A percentile compares a stretch with the other conserved stretches of the same genome.
Conservation (phyloP, 2,113 vertebrate genomes). For the Daphoenositta chrysoptera region DNA sequence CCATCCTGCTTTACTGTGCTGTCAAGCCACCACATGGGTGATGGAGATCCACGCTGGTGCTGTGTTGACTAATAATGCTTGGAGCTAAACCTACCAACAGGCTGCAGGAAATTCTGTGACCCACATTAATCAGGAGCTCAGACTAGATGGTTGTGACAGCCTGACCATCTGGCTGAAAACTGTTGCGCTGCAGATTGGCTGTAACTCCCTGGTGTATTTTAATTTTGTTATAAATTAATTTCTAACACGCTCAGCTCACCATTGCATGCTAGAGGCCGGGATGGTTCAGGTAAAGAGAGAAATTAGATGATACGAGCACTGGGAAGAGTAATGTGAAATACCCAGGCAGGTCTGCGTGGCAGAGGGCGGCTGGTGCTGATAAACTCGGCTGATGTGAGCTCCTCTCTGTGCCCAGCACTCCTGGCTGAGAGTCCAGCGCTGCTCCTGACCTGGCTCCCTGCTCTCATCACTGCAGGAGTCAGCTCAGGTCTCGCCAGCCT, state of each 20-base stretch:
- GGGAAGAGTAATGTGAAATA: background rate
- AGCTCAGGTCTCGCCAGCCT: constrained; percentile 43
- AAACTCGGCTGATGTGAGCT: background rate
- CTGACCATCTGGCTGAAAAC: background rate
- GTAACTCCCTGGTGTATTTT: background rate
- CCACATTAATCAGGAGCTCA: background rate
- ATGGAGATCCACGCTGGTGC: accelerated
- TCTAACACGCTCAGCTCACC: background rate
- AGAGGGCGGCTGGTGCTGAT: background rate
- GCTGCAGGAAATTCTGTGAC: background rate
- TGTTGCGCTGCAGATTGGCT: background rate
- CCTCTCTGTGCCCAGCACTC: background rate
- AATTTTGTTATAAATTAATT: background rate
- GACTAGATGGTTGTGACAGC: background rate
- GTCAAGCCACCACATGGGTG: background rate
- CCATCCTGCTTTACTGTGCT: background rate
- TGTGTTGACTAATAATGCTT: background rate
- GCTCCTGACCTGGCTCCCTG: constrained; percentile 16
- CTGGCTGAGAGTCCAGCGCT: background rate
- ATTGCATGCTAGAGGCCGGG: background rate
- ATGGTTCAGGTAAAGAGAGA: background rate
- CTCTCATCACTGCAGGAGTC: background rate
- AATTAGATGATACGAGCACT: background rate
- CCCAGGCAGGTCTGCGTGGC: background rate
- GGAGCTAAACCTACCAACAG: background rate